phyloP scores from a whole-genome alignment of 2,113 vertebrate species.

The Trogon melanurus region DNA sequence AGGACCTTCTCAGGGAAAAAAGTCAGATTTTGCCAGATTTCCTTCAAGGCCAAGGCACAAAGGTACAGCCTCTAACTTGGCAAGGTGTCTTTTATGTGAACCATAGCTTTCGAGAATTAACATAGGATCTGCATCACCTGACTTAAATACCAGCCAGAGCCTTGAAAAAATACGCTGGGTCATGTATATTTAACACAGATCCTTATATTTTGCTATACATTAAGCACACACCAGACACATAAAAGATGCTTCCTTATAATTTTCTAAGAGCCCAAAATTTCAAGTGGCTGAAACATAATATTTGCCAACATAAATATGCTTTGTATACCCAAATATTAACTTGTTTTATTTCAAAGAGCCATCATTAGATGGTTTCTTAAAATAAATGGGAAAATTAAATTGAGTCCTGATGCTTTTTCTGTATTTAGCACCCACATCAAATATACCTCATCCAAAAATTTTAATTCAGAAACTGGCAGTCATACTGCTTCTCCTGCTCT shows the following conservation, averaged over 20 bases:
- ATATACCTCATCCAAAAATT: background rate
- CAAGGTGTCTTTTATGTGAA: background rate
- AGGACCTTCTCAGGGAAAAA: background rate
- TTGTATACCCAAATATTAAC: background rate
- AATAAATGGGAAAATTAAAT: conserved; percentile 12
- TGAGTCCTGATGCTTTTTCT: background rate
- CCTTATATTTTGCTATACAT: background rate
- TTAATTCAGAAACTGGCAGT: background rate
- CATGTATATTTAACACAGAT: background rate
- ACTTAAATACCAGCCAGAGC: background rate
- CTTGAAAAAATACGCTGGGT: background rate
- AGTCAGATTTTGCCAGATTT: background rate
- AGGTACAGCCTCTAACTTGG: background rate
- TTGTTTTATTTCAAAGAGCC: background rate
- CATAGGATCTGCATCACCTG: background rate
- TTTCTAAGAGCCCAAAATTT: background rate
- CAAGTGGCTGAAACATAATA: background rate
- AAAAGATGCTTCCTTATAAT: background rate
- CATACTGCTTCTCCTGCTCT: background rate
- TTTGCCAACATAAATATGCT: background rate
- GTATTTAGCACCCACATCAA: conserved; percentile 1
- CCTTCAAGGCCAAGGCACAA: background rate
- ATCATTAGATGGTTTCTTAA: conserved; percentile 10
- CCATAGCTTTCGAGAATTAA: background rate
- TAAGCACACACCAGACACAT: background rate